These are phyloP conservation scores for Ptiloglossa arizonensis DNA, from an alignment of 1,140 invertebrate species.

Conservation along the genomic window DNA sequence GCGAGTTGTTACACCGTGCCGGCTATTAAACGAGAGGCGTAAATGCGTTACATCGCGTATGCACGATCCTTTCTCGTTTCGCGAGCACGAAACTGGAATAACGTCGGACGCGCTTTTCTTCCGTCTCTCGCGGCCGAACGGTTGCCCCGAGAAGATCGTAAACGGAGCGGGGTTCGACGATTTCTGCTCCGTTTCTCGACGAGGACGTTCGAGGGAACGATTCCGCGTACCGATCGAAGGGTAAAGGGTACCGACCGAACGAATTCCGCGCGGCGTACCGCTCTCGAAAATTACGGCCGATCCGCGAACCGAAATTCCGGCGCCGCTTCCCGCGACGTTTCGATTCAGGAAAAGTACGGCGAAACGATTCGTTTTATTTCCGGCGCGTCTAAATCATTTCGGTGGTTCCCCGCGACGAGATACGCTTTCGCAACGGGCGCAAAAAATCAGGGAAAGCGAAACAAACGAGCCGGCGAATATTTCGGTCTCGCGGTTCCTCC, in stretches of 20 bases:
- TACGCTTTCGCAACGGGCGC: neutral
- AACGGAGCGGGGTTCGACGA: neutral
- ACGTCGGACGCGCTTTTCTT: conserved; percentile 5
- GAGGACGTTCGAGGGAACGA: too few species aligned
- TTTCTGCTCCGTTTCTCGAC: too few species aligned
- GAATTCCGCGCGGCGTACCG: conserved; percentile 25
- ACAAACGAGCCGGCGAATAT: conserved; percentile 38
- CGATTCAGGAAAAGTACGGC: conserved; percentile 54
- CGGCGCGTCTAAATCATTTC: conserved; percentile 29
- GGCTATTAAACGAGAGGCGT: conserved; percentile 39
- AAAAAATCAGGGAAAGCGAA: neutral
- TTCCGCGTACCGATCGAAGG: too few species aligned
- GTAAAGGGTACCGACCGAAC: conserved; percentile 51
- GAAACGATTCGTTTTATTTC: conserved; percentile 43
- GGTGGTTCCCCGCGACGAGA: neutral
- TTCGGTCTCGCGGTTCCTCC: conserved; percentile 28
- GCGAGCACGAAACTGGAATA: conserved; percentile 25
- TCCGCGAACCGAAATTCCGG: conserved; percentile 48
- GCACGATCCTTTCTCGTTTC: conserved; percentile 29
- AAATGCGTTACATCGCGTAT: conserved; percentile 51
- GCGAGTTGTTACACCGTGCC: conserved; percentile 13
- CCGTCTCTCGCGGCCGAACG: neutral
- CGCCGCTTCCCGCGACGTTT: conserved; percentile 38
- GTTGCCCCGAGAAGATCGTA: neutral
- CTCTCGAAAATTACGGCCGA: conserved; percentile 52